Evolutionary conservation across 2,888 invertebrate genomes (phyloP).

Genomic region (Brenthis daphne): DNA sequence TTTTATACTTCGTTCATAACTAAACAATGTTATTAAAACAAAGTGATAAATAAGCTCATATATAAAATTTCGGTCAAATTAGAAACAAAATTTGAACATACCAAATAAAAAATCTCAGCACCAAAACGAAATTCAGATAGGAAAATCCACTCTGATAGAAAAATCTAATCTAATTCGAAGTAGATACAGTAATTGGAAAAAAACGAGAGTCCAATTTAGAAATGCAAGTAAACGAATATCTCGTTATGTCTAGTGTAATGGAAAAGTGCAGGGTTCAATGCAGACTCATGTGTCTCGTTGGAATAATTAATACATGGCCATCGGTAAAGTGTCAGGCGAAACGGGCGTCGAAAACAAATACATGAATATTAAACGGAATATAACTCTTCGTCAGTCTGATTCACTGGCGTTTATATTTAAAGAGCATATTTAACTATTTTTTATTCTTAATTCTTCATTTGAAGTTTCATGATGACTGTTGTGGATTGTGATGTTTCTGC

Average conservation of each 20-base stretch:
- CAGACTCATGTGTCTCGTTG: slow-evolving; percentile 57
- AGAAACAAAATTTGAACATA: no score
- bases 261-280: slow-evolving; percentile 49
- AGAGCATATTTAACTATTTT: slow-evolving; percentile 34
- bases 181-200: slow-evolving; percentile 4
- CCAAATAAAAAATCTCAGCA: background rate
- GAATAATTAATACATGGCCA: slow-evolving; percentile 67
- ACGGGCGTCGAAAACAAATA: slow-evolving; percentile 70
- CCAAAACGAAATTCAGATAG: background rate
- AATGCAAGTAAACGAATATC: slow-evolving; percentile 9
- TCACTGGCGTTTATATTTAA: slow-evolving; percentile 46
- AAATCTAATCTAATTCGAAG: slow-evolving; percentile 17
- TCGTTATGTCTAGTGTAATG: slow-evolving; percentile 21
- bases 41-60: no score
- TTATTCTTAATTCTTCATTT: background rate
- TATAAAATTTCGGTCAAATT: no score
- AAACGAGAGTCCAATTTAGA: slow-evolving; percentile 8
- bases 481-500: background rate
- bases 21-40: no score
- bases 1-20: no score
- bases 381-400: slow-evolving; percentile 56
- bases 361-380: slow-evolving; percentile 71
- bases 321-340: slow-evolving; percentile 66
- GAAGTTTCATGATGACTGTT: background rate
- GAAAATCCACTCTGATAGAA: slow-evolving; percentile 1